Conservation (phyloP, 1,140 invertebrate species). For the Neodiprion virginianus region DNA sequence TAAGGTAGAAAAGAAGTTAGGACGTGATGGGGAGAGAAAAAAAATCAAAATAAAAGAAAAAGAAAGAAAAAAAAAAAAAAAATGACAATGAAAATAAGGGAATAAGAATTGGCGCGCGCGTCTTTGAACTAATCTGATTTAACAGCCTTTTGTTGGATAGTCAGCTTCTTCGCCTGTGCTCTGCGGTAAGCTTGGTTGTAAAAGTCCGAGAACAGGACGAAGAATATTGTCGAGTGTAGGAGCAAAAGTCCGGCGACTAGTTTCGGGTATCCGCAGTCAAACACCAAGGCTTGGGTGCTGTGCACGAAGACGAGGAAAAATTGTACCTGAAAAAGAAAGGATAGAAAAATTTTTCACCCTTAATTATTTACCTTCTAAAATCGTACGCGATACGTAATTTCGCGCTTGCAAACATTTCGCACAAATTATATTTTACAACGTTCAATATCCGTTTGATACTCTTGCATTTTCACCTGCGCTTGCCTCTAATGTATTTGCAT, state of each 20-base stretch:
- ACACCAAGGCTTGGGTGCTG: constrained; percentile 75
- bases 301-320: constrained; percentile 81
- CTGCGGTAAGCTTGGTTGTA: constrained; percentile 81
- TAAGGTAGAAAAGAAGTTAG: too few relatives aligned
- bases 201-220: constrained; percentile 90
- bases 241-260: constrained; percentile 79
- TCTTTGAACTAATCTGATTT: constrained; percentile 15
- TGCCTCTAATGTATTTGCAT: too few relatives aligned
- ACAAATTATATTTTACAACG: neutral
- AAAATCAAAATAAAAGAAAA: constrained; percentile 15
- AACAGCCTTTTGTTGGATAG: constrained; percentile 27
- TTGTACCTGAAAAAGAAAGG: constrained; percentile 68
- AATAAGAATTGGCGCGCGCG: constrained; percentile 13
- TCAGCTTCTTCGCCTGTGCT: constrained; percentile 34
- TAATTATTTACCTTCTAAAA: constrained; percentile 31
- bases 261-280: constrained; percentile 79
- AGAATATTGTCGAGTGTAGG: constrained; percentile 90
- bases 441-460: neutral
- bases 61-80: constrained; percentile 10
- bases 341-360: constrained; percentile 33
- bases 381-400: constrained; percentile 35
- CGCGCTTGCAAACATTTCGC: neutral
- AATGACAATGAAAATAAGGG: neutral
- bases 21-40: too few relatives aligned
- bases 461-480: neutral